Conservation (phyloP, 2,797 vertebrate genomes). For the Chiloscyllium punctatum region DNA sequence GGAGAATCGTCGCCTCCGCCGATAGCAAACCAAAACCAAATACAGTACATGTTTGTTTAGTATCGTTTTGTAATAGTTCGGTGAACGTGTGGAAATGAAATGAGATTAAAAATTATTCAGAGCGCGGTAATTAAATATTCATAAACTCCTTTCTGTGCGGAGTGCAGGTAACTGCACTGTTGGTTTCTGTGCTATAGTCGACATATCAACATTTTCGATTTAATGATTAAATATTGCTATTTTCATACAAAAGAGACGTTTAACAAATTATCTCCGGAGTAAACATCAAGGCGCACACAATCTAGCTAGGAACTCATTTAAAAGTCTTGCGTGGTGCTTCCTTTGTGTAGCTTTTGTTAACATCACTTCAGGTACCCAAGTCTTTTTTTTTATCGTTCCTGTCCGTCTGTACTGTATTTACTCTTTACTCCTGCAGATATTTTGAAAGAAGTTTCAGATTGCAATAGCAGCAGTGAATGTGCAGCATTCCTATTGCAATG, state of each 20-base stretch:
- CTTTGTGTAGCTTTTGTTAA: background rate
- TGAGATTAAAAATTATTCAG: background rate
- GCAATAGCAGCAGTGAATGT: background rate
- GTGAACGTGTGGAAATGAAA: background rate
- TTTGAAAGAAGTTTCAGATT: background rate
- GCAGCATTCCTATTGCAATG: background rate
- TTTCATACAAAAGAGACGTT: background rate
- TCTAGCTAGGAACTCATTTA: background rate
- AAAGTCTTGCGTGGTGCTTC: background rate
- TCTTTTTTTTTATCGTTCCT: background rate
- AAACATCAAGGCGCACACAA: background rate
- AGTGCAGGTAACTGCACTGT: background rate
- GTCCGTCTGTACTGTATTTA: background rate
- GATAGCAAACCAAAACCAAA: background rate
- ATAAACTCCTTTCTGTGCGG: background rate
- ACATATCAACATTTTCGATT: background rate
- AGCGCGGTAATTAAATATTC: background rate
- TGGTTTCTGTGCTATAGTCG: background rate
- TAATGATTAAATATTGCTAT: background rate
- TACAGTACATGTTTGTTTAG: background rate
- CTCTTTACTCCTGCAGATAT: background rate
- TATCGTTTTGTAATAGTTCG: background rate
- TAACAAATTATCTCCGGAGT: conserved; percentile 13
- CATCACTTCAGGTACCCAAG: background rate
- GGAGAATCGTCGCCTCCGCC: background rate